Percentiles rank a stretch among this genome's conserved stretches.
phyloP scores from a whole-genome alignment of 1,140 invertebrate species.

The Acyrthosiphon pisum region DNA sequence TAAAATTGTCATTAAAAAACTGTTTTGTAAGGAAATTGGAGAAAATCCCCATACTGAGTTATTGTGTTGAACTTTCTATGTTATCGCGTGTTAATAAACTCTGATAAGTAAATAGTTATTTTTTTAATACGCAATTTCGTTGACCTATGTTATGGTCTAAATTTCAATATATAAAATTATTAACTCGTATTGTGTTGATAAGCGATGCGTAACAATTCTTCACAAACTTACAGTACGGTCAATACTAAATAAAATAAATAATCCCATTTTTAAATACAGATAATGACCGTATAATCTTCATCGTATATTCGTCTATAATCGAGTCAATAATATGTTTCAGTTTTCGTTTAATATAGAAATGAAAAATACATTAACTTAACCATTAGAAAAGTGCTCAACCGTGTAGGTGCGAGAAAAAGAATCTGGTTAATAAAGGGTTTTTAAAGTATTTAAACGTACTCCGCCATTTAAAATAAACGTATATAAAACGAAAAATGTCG shows the following conservation, averaged over 20 bases:
- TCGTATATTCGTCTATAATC: background rate
- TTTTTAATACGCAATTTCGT: conserved; percentile 41
- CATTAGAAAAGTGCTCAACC: background rate
- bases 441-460: conserved; percentile 17
- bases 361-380: background rate
- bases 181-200: background rate
- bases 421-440: background rate
- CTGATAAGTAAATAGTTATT: background rate
- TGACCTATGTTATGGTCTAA: conserved; percentile 45
- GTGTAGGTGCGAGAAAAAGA: background rate
- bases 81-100: background rate
- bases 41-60: background rate
- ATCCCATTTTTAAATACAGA: background rate
- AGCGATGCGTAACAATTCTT: background rate
- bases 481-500: background rate
- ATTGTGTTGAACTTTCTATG: background rate
- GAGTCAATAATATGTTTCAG: background rate
- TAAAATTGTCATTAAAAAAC: background rate
- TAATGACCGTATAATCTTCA: background rate
- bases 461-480: conserved; percentile 11
- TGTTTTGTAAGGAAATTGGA: background rate
- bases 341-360: background rate
- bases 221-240: background rate
- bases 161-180: conserved; percentile 11
- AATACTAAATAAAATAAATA: conserved; percentile 8